Percentiles rank a stretch among this genome's conserved stretches.
phyloP scores from a whole-genome alignment of 2,797 vertebrate species.

The Corythornis leucogaster region DNA sequence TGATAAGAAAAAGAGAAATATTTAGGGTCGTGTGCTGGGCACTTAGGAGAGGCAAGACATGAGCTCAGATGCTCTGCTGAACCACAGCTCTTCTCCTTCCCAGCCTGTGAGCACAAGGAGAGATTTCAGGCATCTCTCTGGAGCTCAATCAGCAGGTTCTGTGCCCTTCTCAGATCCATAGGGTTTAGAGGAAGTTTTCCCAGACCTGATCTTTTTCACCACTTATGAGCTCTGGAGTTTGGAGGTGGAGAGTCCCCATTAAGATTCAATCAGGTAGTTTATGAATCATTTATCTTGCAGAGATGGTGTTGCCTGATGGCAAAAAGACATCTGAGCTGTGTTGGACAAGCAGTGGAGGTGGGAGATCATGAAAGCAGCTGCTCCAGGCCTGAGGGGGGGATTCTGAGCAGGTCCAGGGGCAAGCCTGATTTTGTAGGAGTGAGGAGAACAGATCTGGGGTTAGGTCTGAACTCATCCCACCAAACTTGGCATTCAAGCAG shows the following conservation, averaged over 20 bases:
- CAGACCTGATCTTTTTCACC: accelerated
- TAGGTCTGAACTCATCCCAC: background rate
- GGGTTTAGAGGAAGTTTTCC: background rate
- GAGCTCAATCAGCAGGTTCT: background rate
- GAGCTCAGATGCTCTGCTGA: background rate
- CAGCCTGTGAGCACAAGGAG: background rate
- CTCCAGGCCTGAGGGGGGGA: background rate
- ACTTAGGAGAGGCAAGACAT: background rate
- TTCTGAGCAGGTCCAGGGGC: background rate
- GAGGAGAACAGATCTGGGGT: background rate
- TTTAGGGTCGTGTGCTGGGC: background rate
- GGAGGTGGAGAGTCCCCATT: background rate
- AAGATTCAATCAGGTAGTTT: background rate
- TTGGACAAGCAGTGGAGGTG: background rate
- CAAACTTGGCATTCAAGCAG: background rate
- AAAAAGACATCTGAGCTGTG: background rate
- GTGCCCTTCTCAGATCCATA: background rate
- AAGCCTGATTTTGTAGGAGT: background rate
- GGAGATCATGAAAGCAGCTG: background rate
- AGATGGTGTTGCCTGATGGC: background rate
- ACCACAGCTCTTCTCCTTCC: background rate
- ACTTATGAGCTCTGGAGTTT: background rate
- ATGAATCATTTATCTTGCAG: background rate
- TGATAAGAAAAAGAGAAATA: background rate
- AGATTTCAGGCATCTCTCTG: background rate